These are phyloP conservation scores for Conistra vaccinii DNA, from an alignment of 2,888 invertebrate species.

Conservation along the genomic window DNA sequence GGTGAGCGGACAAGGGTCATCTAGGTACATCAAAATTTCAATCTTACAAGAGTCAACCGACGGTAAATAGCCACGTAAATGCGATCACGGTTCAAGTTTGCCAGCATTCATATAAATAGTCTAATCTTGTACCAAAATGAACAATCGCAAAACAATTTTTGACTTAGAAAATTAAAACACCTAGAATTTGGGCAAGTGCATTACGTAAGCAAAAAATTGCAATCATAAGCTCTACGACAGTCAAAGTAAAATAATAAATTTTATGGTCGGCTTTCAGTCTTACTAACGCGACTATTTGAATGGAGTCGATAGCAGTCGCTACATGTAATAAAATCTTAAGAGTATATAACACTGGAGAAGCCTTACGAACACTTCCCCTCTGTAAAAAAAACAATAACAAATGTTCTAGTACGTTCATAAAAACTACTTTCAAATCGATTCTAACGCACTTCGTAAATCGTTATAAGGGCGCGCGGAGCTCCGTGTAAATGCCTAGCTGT, in stretches of 20 bases:
- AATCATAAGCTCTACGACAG: constrained; percentile 26
- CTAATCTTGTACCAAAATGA: not conserved
- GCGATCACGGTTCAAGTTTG: constrained; percentile 12
- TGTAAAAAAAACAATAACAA: too few relatives aligned
- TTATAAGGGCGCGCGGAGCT: too few relatives aligned
- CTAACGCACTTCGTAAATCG: too few relatives aligned
- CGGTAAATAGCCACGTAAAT: constrained; percentile 13
- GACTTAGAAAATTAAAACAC: too few relatives aligned
- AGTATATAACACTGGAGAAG: too few relatives aligned
- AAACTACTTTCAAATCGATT: too few relatives aligned
- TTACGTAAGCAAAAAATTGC: constrained; percentile 7
- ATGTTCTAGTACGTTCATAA: too few relatives aligned
- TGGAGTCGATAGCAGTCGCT: constrained; percentile 11
- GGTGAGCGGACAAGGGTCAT: not conserved
- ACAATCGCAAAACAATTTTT: not conserved
- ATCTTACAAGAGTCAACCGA: not conserved
- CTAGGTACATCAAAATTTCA: not conserved
- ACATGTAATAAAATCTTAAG: too few relatives aligned
- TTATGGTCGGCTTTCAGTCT: constrained; percentile 41
- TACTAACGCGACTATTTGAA: constrained; percentile 17
- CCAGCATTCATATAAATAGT: constrained; percentile 5
- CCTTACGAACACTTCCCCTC: too few relatives aligned
- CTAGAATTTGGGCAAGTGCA: constrained; percentile 25
- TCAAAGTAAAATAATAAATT: not conserved
- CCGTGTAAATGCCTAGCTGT: too few relatives aligned